phyloP scores from a whole-genome alignment of 2,797 vertebrate species.

The Brachymystax lenok region DNA sequence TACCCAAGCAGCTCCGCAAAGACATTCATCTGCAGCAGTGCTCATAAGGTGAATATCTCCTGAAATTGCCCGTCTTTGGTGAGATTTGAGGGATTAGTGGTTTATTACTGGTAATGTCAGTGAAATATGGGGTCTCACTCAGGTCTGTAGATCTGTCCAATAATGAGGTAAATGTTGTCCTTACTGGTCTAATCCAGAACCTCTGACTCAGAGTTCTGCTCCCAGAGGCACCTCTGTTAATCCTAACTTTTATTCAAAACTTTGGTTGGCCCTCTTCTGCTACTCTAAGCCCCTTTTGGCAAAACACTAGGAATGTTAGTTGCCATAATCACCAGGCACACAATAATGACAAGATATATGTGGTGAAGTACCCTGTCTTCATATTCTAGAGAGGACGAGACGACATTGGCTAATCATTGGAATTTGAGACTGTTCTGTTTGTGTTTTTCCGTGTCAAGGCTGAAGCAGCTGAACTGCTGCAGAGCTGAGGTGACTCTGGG shows the following conservation, averaged over 20 bases:
- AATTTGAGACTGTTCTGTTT: not conserved
- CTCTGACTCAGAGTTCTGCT: constrained; percentile 45
- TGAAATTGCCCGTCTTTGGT: constrained; percentile 33
- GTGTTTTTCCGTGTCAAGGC: not conserved
- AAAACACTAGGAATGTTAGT: not conserved
- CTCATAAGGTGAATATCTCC: constrained; percentile 41
- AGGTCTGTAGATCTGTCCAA: constrained; percentile 50
- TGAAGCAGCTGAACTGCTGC: not conserved
- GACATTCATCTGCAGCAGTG: constrained; percentile 48
- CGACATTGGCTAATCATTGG: not conserved
- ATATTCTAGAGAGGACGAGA: not conserved
- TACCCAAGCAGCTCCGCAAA: constrained; percentile 45
- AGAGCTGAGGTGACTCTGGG: not conserved
- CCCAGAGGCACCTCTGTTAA: constrained; percentile 46
- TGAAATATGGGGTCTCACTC: constrained; percentile 51
- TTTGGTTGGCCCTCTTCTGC: not conserved
- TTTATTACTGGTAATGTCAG: constrained; percentile 58
- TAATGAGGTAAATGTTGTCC: constrained; percentile 58
- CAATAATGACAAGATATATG: not conserved
- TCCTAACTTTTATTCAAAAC: constrained; percentile 40
- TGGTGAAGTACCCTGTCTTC: not conserved
- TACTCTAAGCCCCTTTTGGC: not conserved
- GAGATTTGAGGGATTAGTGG: constrained; percentile 60
- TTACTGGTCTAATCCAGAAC: constrained; percentile 56
- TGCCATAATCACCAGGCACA: not conserved